Evolutionary conservation across 1,140 invertebrate genomes (phyloP).

Genomic region (Charaxes varanes): DNA sequence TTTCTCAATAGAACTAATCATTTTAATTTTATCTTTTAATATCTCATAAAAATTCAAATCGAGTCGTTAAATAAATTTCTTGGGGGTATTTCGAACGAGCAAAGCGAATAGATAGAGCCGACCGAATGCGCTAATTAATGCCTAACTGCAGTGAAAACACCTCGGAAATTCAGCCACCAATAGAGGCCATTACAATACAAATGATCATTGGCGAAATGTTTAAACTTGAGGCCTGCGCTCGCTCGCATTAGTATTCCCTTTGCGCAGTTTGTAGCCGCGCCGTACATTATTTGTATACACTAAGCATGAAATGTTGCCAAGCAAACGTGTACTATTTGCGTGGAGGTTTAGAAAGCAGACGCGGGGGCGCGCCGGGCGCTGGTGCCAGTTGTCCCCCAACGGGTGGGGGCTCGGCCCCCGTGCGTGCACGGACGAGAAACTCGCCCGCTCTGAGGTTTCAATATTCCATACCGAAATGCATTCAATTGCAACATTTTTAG

Average conservation of each 20-base stretch:
- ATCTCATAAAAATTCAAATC: too few species aligned
- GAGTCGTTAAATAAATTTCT: too few species aligned
- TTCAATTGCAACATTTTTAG: slow-evolving; percentile 67
- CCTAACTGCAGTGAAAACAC: slow-evolving; percentile 21
- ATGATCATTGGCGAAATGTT: slow-evolving; percentile 49
- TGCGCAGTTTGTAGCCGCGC: slow-evolving; percentile 61
- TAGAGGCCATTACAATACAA: slow-evolving; percentile 41
- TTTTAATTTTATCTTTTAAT: too few species aligned
- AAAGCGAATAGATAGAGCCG: too few species aligned
- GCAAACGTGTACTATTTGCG: slow-evolving; percentile 70
- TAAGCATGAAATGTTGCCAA: slow-evolving; percentile 73
- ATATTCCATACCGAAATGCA: slow-evolving; percentile 68
- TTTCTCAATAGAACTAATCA: too few species aligned
- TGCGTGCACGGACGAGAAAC: slow-evolving; percentile 59
- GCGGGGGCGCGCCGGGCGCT: slow-evolving; percentile 32
- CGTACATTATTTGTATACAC: slow-evolving; percentile 70
- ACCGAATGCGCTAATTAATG: slow-evolving; percentile 18
- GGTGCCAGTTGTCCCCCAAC: slow-evolving; percentile 31
- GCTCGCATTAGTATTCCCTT: slow-evolving; percentile 66
- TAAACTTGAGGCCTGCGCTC: slow-evolving; percentile 50
- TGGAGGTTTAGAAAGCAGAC: slow-evolving; percentile 67
- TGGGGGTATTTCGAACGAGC: too few species aligned
- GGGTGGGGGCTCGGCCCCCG: slow-evolving; percentile 33
- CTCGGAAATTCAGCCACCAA: slow-evolving; percentile 19
- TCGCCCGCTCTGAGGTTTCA: slow-evolving; percentile 66